These are phyloP conservation scores for Hippocampus kuda DNA, from an alignment of 2,797 vertebrate species.

Conservation along the genomic window DNA sequence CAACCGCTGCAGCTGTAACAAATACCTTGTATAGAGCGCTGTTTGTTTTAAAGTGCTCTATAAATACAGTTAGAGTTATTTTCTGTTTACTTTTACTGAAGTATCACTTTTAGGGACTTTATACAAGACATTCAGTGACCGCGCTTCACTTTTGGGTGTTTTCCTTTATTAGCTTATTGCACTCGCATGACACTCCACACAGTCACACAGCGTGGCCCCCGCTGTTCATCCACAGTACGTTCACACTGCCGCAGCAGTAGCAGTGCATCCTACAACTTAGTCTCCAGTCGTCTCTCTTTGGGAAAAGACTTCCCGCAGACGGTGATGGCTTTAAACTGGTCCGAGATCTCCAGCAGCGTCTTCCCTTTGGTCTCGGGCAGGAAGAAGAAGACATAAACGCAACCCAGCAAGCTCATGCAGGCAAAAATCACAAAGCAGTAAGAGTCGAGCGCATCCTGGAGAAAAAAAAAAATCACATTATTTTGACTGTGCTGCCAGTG, in stretches of 20 bases:
- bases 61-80: too few species aligned
- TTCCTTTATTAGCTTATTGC: not conserved
- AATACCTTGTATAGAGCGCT: too few species aligned
- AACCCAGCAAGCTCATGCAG: conserved; percentile 41
- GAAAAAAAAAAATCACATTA: not conserved
- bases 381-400: conserved; percentile 53
- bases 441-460: conserved; percentile 43
- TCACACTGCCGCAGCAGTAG: not conserved
- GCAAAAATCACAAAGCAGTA: conserved; percentile 62
- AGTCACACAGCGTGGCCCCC: not conserved
- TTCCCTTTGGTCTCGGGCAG: conserved; percentile 71
- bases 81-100: not conserved
- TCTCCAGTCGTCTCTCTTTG: conserved; percentile 33
- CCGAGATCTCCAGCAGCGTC: conserved; percentile 59
- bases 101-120: not conserved
- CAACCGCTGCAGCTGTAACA: too few species aligned
- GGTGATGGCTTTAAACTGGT: conserved; percentile 56
- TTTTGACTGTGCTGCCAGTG: not conserved
- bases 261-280: conserved; percentile 48
- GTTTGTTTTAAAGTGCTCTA: too few species aligned
- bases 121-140: not conserved
- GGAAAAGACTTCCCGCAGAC: conserved; percentile 39
- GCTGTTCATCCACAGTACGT: not conserved
- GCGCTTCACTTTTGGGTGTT: not conserved
- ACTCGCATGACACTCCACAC: not conserved